Base-by-base conservation (phyloP, 2,797 vertebrate species). In the Hydrophis major region DNA sequence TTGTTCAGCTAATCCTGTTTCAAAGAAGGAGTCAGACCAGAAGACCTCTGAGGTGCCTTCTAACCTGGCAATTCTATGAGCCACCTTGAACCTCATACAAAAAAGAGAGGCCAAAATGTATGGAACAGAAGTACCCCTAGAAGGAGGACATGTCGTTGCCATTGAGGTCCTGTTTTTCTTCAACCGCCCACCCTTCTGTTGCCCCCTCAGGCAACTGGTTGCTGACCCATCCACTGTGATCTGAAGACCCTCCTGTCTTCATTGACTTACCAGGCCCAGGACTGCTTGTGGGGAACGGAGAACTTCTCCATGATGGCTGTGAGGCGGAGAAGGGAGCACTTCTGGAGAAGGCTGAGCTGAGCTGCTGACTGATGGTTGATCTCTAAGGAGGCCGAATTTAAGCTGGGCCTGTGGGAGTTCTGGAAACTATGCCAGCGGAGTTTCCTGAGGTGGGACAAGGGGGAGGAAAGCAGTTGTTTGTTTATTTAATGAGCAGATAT, bases 401-500 rank as follows among this genome's bases (percentile, higher is more conserved):
- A 97, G 94, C 98, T 98, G 63, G 98, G 98, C 69, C 98, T 97
- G 95, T 99, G 98, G 0, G 98, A 98, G 96, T 98, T 98, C 97
- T 99, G 98, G 95, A 99, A 99, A 91, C 98, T 99, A 97, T 98
- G 98, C 98, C 98, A 99, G 6, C 98, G 98, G 91, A 99, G 97
- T 96, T 98, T 98, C 96, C 98, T 99, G 94, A 0, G 0, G 87
- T 83, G 56, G 57, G 66, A 22, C 37, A 14, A 55, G 53, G 16
- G 27, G 0, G 2, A 1, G 27, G 12, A 61, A 91, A 89, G 0
- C 32, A 59, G n/a, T 69, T 55, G 18, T 55, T 55, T 0, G 0
- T 78, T 28, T 32, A 78, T 1, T 37, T 37, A 28, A 83, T 25
- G 74, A 83, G 8, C 20, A 47, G 37, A 47, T 83, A 47, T 12